Evolutionary conservation across 2,797 vertebrate species (phyloP), one percentile per base, ranked within the genome.

Genomic region (Psittacula derbiana): DNA sequence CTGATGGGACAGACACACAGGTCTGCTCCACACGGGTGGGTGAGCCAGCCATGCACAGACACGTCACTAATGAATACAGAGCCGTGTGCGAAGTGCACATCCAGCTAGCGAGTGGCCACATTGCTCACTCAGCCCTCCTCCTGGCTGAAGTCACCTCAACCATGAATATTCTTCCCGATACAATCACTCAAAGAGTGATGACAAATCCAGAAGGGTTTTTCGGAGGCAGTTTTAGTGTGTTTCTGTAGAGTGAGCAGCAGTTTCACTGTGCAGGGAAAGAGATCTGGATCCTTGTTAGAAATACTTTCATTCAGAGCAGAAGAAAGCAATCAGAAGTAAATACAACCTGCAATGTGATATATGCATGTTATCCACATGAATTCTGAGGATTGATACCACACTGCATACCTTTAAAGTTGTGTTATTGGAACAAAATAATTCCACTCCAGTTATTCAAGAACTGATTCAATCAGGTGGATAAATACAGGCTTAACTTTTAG

Each of bases 101-200:
- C 33, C 86, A 38, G 73, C 64, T 10, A 58, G 74, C 2, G 1
- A 93, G 65, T 2, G 44, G 81, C 76, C 88, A 0, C 69, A 18
- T 61, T 53, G 46, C 18, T 70, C 36, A 25, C 43, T 92, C 70
- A 72, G 82, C 82, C 41, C 38, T 92, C 31, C 76, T 80, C 46
- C 88, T 83, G 93, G 90, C 93, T 84, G 55, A 33, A 94, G 62
- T 17, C 80, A 33, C 60, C 53, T 50, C 44, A 1, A 66, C 86
- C 88, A 21, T 80, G 90, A 84, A 60, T 33, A 20, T 79, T 92
- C 90, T 90, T 96, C 90, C 80, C 53, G 44, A 66, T 90, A 94
- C 80, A 88, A 92, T 93, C 66, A 66, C 67, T 95, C 90, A 82
- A 60, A 70, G 36, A 60, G 80, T 10, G 78, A 91, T 95, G 95